Base-by-base conservation (phyloP, 2,888 invertebrate genomes). In the Pyrrhia umbra region DNA sequence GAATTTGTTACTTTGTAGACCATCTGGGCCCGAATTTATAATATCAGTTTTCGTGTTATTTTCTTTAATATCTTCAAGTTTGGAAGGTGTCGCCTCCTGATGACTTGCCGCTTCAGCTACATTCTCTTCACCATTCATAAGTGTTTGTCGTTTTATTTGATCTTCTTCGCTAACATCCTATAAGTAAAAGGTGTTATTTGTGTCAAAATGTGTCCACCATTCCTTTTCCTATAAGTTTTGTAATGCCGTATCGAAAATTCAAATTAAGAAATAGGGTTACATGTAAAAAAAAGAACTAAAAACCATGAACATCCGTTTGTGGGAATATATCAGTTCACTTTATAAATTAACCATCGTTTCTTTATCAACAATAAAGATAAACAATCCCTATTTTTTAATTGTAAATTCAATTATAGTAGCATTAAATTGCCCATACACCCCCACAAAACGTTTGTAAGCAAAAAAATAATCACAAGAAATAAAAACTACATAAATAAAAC, bases 1-100 rank as follows among this genome's bases (percentile, higher is more conserved):
- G 93, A 98, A 98, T 92, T 97, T 92, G 81, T 92, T 95, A 84
- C 78, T 84, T 72, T 88, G 91, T 15, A 85, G 75, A 43, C 81
- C 87, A 47, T 89, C 91, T 56, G 83, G 87, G 23, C 77, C 83
- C 10, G 91, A 85, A 79, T 92, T 92, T 60, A 93, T 80, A 63
- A 93, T 90, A 82, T 92, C 92, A 15, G 91, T 91, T 85, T 93
- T 92, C 71, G 90, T 92, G 75, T 85, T 92, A 83, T 90, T 93
- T 64, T 90, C 88, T 74, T 89, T 88, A 65, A 92, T 86, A 69
- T 93, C 92, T 76, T 92, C 93, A 21, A 88, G 90, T 76, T 92
- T 93, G 42, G 90, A 88, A 45, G 92, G 91, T 15, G 90, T 90
- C 6, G 92, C 91, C 81, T 92, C 92, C 77, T 92, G 90, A 63